These are phyloP conservation scores for Phrixothrix hirtus DNA, from an alignment of 2,888 invertebrate species.

Conservation along the genomic window DNA sequence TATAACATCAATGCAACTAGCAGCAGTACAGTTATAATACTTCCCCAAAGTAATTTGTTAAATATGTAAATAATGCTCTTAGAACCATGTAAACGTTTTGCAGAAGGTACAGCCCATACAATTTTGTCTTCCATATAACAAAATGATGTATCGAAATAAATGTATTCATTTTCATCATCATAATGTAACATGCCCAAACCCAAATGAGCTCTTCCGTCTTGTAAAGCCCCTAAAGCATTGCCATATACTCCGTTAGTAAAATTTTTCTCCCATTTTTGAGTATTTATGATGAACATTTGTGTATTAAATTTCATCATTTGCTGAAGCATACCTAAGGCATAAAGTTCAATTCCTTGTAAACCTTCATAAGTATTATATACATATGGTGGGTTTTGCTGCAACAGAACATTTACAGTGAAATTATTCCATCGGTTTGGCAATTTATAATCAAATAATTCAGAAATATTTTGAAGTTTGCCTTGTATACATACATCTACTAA, in stretches of 20 bases:
- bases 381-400: background rate
- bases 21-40: background rate
- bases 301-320: background rate
- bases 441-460: background rate
- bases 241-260: background rate
- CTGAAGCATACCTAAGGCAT: background rate
- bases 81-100: background rate
- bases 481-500: background rate
- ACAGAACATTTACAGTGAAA: background rate
- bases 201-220: background rate
- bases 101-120: background rate
- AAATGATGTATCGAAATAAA: background rate
- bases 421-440: background rate
- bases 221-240: background rate
- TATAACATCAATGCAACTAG: background rate
- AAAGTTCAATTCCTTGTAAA: background rate
- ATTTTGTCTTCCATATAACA: background rate
- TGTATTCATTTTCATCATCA: background rate
- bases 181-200: background rate
- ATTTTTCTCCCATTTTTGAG: background rate
- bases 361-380: background rate
- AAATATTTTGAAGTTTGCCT: background rate
- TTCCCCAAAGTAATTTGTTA: background rate
- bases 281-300: background rate
- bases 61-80: background rate